Conservation (phyloP, 2,113 vertebrate genomes). For the Cheilinus undulatus region DNA sequence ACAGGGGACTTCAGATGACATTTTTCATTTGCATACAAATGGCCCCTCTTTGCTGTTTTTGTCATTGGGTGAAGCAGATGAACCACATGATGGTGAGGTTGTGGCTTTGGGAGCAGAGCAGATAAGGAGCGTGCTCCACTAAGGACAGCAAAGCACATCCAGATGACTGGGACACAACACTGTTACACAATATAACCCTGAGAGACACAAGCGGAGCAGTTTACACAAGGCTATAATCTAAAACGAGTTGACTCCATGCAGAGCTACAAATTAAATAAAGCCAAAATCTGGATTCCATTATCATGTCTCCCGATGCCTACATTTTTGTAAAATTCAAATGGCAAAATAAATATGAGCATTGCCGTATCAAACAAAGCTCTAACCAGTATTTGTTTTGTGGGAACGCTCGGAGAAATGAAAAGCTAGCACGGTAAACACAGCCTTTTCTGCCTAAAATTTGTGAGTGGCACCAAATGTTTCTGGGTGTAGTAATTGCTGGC, state of each 20-base stretch:
- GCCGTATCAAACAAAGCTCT: constrained; percentile 76
- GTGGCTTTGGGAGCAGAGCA: constrained; percentile 59
- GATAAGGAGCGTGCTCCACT: constrained; percentile 73
- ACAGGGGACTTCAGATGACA: constrained; percentile 46
- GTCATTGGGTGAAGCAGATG: constrained; percentile 58
- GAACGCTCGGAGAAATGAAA: constrained; percentile 80
- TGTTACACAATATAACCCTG: constrained; percentile 66
- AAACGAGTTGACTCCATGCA: constrained; percentile 78
- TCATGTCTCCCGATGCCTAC: constrained; percentile 79
- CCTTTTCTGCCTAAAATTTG: constrained; percentile 74
- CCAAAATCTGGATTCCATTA: constrained; percentile 82
- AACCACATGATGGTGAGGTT: constrained; percentile 69
- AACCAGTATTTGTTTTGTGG: constrained; percentile 84
- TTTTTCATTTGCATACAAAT: constrained; percentile 69
- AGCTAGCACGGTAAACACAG: constrained; percentile 80
- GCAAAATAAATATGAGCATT: constrained; percentile 82
- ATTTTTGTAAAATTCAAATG: constrained; percentile 82
- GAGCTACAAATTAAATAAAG: constrained; percentile 86
- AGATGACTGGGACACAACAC: constrained; percentile 75
- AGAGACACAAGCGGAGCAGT: constrained; percentile 67
- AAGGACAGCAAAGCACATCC: constrained; percentile 80
- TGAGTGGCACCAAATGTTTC: constrained; percentile 79
- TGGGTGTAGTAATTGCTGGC: constrained; percentile 79
- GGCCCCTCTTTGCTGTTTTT: constrained; percentile 53
- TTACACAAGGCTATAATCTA: constrained; percentile 81